Base-by-base conservation (phyloP, 2,113 vertebrate species). In the Neolamprologus caudopunctatus region DNA sequence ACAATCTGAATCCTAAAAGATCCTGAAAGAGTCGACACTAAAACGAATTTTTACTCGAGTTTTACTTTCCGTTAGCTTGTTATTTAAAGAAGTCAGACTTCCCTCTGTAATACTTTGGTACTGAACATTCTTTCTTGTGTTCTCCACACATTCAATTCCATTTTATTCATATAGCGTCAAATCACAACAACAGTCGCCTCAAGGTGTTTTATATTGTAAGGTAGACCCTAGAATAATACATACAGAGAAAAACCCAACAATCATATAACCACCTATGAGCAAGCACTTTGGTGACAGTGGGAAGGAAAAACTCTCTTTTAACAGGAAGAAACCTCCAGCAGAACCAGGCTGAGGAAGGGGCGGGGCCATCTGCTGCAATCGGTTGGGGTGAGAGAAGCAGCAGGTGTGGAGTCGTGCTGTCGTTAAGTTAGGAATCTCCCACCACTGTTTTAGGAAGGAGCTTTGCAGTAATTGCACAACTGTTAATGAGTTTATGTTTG, bases 211-310 rank as follows among this genome's bases (percentile, higher is more conserved):
- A 21, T 53, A 53, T 1, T 53, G 51, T 1, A 53, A 4, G 24
- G 24, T 24, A 24, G 24, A 24, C 24, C 24, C 24, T 24, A 24
- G 24, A 24, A 24, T 24, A 24, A 24, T 6, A 53, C 19, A 53
- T 53, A 53, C 19, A 53, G 0, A 53, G 19, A 4, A 21, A 21
- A 53, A 21, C 9, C 19, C 51, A 53, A 53, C 51, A 53, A 1
- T 53, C 51, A 53, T 2, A 53, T 53, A 0, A 10, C 19, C 5
- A 0, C 9, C 9, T 53, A 6, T 53, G 51, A 54, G 10, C n/a
- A 6, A 28, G 51, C 9, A 21, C 51, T 21, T 21, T 2, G 9
- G 51, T 0, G 0, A 54, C 51, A 54, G 51, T 21, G 51, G n/a
- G 51, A 54, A 11, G 0, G 9, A 53, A 21, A 53, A 53, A 53